Evolutionary conservation across 1,140 invertebrate genomes (phyloP).

Genomic region (Neodiprion fabricii): DNA sequence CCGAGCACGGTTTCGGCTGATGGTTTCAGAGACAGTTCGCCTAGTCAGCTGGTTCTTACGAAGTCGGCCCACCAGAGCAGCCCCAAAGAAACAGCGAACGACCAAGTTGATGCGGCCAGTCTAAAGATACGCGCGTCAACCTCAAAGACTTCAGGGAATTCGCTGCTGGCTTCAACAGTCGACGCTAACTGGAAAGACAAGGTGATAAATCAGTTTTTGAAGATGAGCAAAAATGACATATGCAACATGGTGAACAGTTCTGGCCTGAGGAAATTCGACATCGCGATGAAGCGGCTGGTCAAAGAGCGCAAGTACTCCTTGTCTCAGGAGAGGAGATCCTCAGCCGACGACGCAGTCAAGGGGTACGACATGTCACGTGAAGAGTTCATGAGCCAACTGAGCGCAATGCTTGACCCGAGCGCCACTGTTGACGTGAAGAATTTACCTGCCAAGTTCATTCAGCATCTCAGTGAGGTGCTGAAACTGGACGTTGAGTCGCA

Average conservation of each 20-base stretch:
- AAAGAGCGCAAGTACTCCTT: constrained; percentile 49
- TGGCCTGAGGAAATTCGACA: constrained; percentile 56
- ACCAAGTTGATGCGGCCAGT: not conserved
- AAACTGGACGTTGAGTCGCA: constrained; percentile 46
- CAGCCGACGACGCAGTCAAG: constrained; percentile 52
- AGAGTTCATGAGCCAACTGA: constrained; percentile 58
- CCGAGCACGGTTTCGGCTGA: too few species aligned
- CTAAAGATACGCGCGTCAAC: not conserved
- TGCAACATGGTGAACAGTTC: constrained; percentile 59
- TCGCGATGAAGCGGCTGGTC: constrained; percentile 59
- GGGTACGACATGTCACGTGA: constrained; percentile 43
- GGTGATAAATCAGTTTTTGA: constrained; percentile 55
- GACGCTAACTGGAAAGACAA: constrained; percentile 48
- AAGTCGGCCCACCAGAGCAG: too few species aligned
- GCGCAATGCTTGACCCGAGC: constrained; percentile 54
- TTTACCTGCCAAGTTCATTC: constrained; percentile 56
- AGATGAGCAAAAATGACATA: constrained; percentile 60
- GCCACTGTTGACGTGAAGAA: constrained; percentile 50
- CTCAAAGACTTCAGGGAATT: not conserved
- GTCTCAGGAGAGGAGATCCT: constrained; percentile 48
- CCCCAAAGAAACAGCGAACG: not conserved
- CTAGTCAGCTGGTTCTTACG: too few species aligned
- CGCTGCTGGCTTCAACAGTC: not conserved
- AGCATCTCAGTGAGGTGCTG: constrained; percentile 56
- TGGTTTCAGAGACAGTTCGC: too few species aligned